A percentile compares a stretch with the other conserved stretches of the same genome.
phyloP scores from a whole-genome alignment of 2,797 vertebrate genomes.

The Crenichthys baileyi region DNA sequence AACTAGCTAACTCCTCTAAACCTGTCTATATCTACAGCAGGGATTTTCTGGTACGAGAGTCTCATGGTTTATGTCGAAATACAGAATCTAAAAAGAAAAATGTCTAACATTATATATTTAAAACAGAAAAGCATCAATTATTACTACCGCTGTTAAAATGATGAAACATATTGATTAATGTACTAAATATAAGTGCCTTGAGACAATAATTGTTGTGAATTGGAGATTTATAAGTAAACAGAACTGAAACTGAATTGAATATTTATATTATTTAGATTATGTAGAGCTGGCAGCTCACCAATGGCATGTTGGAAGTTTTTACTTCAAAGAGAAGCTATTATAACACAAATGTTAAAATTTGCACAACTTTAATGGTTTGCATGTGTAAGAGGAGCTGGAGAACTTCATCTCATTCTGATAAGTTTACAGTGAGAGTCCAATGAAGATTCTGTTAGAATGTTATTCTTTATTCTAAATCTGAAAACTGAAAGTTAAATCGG shows the following conservation, averaged over 20 bases:
- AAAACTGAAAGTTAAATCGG: not conserved
- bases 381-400: not conserved
- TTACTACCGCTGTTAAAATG: not conserved
- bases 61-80: not conserved
- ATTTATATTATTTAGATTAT: no score
- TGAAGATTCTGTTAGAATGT: conserved; percentile 17
- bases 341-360: not conserved
- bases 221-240: not conserved
- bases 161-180: not conserved
- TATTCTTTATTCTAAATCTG: not conserved
- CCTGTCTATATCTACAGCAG: not conserved
- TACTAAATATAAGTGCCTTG: not conserved
- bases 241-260: not conserved
- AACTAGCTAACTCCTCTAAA: not conserved
- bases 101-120: not conserved
- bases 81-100: not conserved
- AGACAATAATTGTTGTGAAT: not conserved
- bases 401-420: conserved; percentile 6
- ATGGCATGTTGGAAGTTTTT: not conserved
- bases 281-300: no score
- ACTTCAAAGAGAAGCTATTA: not conserved
- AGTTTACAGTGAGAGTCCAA: conserved; percentile 14
- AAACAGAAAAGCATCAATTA: not conserved
- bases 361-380: not conserved
- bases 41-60: not conserved